A percentile compares a stretch with the other conserved stretches of the same genome.
phyloP scores from a whole-genome alignment of 1,140 invertebrate genomes.

The Heliconius hermathena region DNA sequence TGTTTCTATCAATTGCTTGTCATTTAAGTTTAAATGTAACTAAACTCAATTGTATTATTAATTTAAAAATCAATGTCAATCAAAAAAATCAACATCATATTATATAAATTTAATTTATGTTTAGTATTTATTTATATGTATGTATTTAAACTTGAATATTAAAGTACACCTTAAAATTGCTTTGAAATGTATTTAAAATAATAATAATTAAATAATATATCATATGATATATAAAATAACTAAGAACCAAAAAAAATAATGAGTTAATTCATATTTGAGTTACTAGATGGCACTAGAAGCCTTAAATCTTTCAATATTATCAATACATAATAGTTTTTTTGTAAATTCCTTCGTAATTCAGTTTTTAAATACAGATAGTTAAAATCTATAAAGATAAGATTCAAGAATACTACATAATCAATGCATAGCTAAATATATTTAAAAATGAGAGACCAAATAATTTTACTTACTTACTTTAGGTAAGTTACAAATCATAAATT shows the following conservation, averaged over 20 bases:
- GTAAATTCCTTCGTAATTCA: background rate
- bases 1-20: no score
- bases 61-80: no score
- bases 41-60: no score
- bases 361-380: background rate
- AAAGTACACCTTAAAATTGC: no score
- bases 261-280: background rate
- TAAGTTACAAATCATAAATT: background rate
- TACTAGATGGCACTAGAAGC: constrained; percentile 2
- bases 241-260: background rate
- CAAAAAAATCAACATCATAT: no score
- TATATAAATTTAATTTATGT: no score
- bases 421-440: background rate
- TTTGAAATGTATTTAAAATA: no score
- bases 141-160: no score
- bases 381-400: background rate
- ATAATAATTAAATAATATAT: no score
- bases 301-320: background rate
- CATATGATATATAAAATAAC: background rate
- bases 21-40: no score
- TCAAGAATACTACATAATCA: no score
- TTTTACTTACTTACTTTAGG: background rate
- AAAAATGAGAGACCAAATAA: background rate
- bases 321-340: background rate
- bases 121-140: no score